These are phyloP conservation scores for Ceratina japonica DNA, from an alignment of 1,140 invertebrate genomes.

Conservation along the genomic window DNA sequence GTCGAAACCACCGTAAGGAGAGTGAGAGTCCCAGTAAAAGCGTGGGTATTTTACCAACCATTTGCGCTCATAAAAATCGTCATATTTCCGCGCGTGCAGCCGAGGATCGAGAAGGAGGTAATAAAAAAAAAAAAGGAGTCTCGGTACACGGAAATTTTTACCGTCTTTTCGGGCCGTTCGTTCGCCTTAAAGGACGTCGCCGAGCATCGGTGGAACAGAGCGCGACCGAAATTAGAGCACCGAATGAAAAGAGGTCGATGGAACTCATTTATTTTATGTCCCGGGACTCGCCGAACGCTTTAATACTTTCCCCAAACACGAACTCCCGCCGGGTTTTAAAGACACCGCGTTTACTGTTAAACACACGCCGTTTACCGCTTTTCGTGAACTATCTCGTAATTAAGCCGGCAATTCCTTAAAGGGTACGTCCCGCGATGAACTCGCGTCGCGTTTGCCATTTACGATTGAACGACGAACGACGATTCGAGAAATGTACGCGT, in stretches of 20 bases:
- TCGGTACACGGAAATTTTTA: constrained; percentile 31
- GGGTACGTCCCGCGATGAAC: neutral
- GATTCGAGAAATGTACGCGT: no score
- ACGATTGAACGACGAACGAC: neutral
- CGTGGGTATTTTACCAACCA: constrained; percentile 13
- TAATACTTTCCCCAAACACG: constrained; percentile 11
- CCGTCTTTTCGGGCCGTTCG: constrained; percentile 9
- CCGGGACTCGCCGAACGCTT: constrained; percentile 2
- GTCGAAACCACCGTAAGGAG: neutral
- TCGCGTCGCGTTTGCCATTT: neutral
- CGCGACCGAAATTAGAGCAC: neutral
- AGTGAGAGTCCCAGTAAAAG: neutral
- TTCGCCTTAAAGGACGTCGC: neutral
- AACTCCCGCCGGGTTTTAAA: constrained; percentile 12
- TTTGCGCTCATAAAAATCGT: constrained; percentile 7
- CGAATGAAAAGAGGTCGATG: constrained; percentile 22
- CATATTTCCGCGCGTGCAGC: neutral
- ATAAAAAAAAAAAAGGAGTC: neutral
- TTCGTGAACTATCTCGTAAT: neutral
- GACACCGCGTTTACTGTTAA: neutral
- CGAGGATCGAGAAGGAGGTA: constrained; percentile 15
- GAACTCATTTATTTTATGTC: constrained; percentile 32
- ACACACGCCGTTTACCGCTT: neutral
- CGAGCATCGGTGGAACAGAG: neutral
- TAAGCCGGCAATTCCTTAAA: neutral